Base-by-base conservation (phyloP, 1,140 invertebrate species). In the Drosophila neocordata region DNA sequence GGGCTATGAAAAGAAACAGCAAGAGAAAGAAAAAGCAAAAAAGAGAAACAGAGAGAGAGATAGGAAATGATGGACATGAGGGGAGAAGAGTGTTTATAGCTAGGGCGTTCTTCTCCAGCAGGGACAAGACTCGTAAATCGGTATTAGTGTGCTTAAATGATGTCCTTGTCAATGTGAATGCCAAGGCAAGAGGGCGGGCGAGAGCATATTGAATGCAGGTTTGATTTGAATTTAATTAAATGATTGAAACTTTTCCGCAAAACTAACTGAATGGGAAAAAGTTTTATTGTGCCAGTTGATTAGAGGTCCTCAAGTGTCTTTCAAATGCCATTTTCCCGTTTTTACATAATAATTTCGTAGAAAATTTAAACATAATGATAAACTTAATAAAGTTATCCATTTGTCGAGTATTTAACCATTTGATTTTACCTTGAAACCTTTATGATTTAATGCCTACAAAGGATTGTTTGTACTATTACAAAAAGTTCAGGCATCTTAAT, bases 181-280 rank as follows among this genome's bases (percentile, higher is more conserved):
- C 65, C 62, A 38, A 24, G 18, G 37, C 37, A 58, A 75, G 75
- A 2, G 15, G 13, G 11, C 1, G 35, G n/a, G 34, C 18, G 53
- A 31, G 44, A 56, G 57, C n/a, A 76, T 75, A 77, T 69, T 78
- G 72, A 74, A 74, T 61, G 65, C 41, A 63, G 27, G 57, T 75
- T 79, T 79, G 51, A 62, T 73, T 69, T 65, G 65, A 80, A 77
- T 68, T 79, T 84, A 84, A 84, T 84, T 79, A 80, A 84, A 73
- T 77, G 72, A 34, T 70, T 31, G 11, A 65, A 79, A 79, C 41
- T 78, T 65, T 51, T 15, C 18, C 18, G 3, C 13, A 13, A 11
- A 8, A 15, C 15, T 15, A n/a, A 58, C 48, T 13, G 22, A 22
- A 56, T 18, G 12, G 15, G 37, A 41, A 15, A 74, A 73, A 53